These are phyloP conservation scores for Amaurobius ferox DNA, from an alignment of 2,888 invertebrate genomes.

Conservation along the genomic window DNA sequence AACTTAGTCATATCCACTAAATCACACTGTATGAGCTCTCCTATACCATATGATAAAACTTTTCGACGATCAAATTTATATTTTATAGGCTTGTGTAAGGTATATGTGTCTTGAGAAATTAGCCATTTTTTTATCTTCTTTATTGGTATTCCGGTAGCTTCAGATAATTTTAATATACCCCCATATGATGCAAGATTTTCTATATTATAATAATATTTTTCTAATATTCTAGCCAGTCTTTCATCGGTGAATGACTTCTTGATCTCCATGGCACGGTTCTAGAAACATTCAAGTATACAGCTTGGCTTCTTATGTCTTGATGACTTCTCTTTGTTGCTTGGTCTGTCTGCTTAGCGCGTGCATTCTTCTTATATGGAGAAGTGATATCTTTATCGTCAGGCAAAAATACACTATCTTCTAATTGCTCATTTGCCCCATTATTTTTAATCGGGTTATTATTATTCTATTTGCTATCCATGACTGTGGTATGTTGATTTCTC, in stretches of 20 bases:
- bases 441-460: too few relatives aligned
- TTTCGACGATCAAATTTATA: neutral
- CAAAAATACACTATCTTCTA: too few relatives aligned
- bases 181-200: neutral
- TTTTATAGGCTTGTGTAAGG: neutral
- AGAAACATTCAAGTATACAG: too few relatives aligned
- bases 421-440: too few relatives aligned
- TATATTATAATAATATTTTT: neutral
- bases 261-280: too few relatives aligned
- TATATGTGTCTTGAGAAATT: conserved; percentile 18
- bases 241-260: too few relatives aligned
- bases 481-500: conserved; percentile 20
- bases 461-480: conserved; percentile 12
- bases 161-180: neutral
- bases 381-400: too few relatives aligned
- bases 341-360: too few relatives aligned
- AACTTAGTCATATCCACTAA: conserved; percentile 8
- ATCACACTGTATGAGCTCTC: conserved; percentile 18
- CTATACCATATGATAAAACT: neutral
- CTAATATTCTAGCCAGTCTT: neutral
- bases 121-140: neutral
- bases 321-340: too few relatives aligned
- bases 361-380: too few relatives aligned
- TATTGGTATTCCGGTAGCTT: neutral
- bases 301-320: too few relatives aligned